A percentile compares a stretch with the other conserved stretches of the same genome.
Evolutionary conservation across 2,888 invertebrate species (phyloP).

Genomic region (Plebejus melissa): DNA sequence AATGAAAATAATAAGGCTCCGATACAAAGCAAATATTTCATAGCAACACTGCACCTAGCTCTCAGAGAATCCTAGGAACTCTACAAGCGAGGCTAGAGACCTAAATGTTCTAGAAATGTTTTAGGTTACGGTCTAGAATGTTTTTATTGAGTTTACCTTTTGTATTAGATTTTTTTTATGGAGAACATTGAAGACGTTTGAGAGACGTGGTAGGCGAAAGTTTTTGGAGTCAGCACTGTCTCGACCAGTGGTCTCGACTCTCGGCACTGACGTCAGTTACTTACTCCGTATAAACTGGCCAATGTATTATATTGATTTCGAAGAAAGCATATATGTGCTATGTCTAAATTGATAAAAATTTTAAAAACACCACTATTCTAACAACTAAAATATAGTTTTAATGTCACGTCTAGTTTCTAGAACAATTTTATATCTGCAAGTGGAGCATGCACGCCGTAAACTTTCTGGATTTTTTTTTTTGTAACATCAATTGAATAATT

Average conservation of each 20-base stretch:
- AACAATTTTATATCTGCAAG: conserved; percentile 29
- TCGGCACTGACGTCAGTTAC: no score
- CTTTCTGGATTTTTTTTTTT: conserved; percentile 20
- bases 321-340: no score
- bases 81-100: conserved; percentile 2
- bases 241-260: no score
- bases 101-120: not conserved
- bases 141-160: not conserved
- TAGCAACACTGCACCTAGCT: conserved; percentile 25
- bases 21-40: conserved; percentile 24
- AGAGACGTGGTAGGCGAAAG: no score
- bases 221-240: no score
- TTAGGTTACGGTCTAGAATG: not conserved
- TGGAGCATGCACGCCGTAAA: conserved; percentile 48
- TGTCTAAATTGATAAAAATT: no score
- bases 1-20: conserved; percentile 30
- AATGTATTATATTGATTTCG: no score
- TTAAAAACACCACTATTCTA: no score
- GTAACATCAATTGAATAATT: conserved; percentile 27
- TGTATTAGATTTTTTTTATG: no score
- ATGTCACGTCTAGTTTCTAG: not conserved
- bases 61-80: conserved; percentile 21
- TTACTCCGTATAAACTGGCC: no score
- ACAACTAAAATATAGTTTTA: no score
- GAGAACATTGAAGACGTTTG: no score